Evolutionary conservation across 2,888 invertebrate genomes (phyloP), one percentile per base, ranked within the genome.

Genomic region (Sicus ferrugineus): DNA sequence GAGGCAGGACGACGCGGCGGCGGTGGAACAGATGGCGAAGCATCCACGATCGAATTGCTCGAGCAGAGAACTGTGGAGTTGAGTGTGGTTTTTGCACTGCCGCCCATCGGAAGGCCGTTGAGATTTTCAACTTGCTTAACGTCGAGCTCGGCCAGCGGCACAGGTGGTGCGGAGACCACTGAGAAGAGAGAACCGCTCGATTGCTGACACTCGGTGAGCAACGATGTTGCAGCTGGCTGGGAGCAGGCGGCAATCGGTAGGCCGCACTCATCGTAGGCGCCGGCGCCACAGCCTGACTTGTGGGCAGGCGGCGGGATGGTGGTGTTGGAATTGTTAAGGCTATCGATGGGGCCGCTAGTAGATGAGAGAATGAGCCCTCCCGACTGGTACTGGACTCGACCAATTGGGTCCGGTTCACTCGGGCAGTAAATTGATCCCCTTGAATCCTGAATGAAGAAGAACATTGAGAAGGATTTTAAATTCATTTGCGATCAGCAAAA

Each of bases 151-250:
- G 88, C 73, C 77, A 84, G 75, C 26, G 84, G 86, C 73, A 88
- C 86, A 1, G 88, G 87, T 1, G 91, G 91, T 0, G 91, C 91
- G 7, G 91, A 91, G 76, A 90, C 90, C 74, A 91, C 88, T 16
- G 91, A 91, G 78, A 90, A 86, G 58, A 91, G 80, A 0, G 91
- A 91, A 0, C 90, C 89, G 4, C 88, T 77, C 26, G 82, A 77
- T 23, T 80, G 77, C 65, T 83, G 83, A 64, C 80, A 78, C 69
- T 81, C 81, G 70, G 77, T 77, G 74, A 79, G 78, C 70, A 77
- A 72, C 52, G 76, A 77, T 61, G 79, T 75, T 52, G 76, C 79
- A 67, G 76, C 78, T 56, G 77, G 78, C 67, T 77, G 80, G 63
- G 81, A 81, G 74, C 80, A 76, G 65, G 79, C 78, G 66, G 76